phyloP scores from a whole-genome alignment of 2,797 vertebrate genomes.

The Melanotaenia parkinsoni region DNA sequence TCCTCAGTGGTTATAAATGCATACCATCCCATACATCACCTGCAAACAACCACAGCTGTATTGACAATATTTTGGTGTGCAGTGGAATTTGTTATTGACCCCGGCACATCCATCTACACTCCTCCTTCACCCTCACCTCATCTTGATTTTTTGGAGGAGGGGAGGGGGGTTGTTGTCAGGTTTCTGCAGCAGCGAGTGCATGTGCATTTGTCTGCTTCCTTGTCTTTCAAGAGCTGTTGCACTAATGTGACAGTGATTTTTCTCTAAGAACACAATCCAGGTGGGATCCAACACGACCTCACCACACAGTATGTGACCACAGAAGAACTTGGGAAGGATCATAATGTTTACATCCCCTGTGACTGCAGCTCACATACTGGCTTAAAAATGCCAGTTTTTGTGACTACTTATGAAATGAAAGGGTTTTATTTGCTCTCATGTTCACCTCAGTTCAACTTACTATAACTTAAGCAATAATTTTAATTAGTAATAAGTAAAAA shows the following conservation, averaged over 20 bases:
- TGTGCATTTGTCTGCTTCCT: neutral
- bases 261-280: conserved; percentile 50
- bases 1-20: neutral
- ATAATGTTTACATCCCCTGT: conserved; percentile 51
- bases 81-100: conserved; percentile 31
- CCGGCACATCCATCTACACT: conserved; percentile 13
- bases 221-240: conserved; percentile 11
- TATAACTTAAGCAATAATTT: neutral
- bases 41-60: neutral
- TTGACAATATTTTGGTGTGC: neutral
- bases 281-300: neutral
- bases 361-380: neutral
- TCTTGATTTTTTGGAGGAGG: neutral
- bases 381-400: neutral
- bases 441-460: no score
- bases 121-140: neutral
- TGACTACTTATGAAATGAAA: neutral
- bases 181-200: conserved; percentile 38
- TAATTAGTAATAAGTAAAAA: neutral
- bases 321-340: neutral
- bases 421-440: neutral
- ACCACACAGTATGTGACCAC: neutral
- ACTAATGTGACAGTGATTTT: conserved; percentile 27
- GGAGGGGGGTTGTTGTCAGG: conserved; percentile 17
- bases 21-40: conserved; percentile 7